phyloP scores from a whole-genome alignment of 2,888 invertebrate species.

The Eucriotettix oculatus region DNA sequence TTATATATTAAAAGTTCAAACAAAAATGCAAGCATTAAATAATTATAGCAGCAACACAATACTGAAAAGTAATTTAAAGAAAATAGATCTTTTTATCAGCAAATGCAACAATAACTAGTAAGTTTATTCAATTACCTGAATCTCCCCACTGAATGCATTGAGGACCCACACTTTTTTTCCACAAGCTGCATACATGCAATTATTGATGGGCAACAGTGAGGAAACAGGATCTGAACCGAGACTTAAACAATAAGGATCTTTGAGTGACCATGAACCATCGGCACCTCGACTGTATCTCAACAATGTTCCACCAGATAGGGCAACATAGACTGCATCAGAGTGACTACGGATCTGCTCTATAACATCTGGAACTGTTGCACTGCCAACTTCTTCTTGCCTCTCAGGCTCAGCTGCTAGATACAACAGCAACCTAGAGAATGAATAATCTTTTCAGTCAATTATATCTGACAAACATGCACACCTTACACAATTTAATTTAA shows the following conservation, averaged over 20 bases:
- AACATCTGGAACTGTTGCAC: slow-evolving; percentile 48
- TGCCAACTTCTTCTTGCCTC: slow-evolving; percentile 52
- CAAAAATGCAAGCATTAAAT: too few relatives aligned
- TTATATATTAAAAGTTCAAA: too few relatives aligned
- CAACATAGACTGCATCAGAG: slow-evolving; percentile 79
- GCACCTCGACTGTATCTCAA: slow-evolving; percentile 50
- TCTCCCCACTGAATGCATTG: slow-evolving; percentile 59
- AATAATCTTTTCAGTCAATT: too few relatives aligned
- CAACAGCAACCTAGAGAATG: slow-evolving; percentile 41
- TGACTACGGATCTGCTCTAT: slow-evolving; percentile 66
- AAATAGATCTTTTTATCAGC: too few relatives aligned
- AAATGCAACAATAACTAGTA: too few relatives aligned
- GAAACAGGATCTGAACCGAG: slow-evolving; percentile 57
- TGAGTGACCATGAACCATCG: slow-evolving; percentile 56
- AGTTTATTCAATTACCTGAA: slow-evolving; percentile 32
- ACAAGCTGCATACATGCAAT: slow-evolving; percentile 72
- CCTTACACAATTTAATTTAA: too few relatives aligned
- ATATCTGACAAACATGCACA: too few relatives aligned
- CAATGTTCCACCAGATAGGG: slow-evolving; percentile 58
- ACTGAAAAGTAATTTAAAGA: too few relatives aligned
- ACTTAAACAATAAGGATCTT: slow-evolving; percentile 52
- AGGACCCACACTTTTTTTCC: slow-evolving; percentile 71
- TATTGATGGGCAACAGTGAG: slow-evolving; percentile 37
- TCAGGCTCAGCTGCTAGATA: slow-evolving; percentile 77
- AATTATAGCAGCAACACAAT: too few relatives aligned